Conservation (phyloP, 2,888 invertebrate genomes). For the Limenitis camilla region DNA sequence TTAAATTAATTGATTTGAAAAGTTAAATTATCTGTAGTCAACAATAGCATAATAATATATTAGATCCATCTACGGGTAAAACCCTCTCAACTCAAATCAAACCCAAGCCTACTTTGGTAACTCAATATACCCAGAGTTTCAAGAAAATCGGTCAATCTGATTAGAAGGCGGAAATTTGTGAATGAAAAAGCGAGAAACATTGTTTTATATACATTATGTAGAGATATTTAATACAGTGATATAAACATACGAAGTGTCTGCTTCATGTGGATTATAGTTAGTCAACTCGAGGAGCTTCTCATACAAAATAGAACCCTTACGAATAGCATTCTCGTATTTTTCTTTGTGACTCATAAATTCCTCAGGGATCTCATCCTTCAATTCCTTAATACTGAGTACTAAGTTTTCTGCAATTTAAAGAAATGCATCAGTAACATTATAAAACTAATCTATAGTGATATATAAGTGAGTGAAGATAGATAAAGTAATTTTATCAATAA, state of each 20-base stretch:
- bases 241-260: slow-evolving; percentile 4
- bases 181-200: no score
- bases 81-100: no score
- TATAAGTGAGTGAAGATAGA: no score
- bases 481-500: no score
- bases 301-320: slow-evolving; percentile 79
- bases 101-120: no score
- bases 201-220: no score
- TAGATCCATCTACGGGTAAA: no score
- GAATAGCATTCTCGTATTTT: slow-evolving; percentile 82
- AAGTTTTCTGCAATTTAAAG: slow-evolving; percentile 21
- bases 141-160: no score
- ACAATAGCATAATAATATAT: no score
- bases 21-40: background rate
- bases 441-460: background rate
- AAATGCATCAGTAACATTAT: background rate
- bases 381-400: slow-evolving; percentile 40
- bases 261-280: slow-evolving; percentile 2
- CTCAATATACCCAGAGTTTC: no score
- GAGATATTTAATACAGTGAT: background rate
- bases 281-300: slow-evolving; percentile 44
- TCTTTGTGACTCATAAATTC: slow-evolving; percentile 89
- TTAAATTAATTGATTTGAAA: background rate
- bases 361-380: slow-evolving; percentile 77
- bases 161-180: no score